Evolutionary conservation across 2,797 vertebrate genomes (phyloP).

Genomic region (Tokudaia muenninki): DNA sequence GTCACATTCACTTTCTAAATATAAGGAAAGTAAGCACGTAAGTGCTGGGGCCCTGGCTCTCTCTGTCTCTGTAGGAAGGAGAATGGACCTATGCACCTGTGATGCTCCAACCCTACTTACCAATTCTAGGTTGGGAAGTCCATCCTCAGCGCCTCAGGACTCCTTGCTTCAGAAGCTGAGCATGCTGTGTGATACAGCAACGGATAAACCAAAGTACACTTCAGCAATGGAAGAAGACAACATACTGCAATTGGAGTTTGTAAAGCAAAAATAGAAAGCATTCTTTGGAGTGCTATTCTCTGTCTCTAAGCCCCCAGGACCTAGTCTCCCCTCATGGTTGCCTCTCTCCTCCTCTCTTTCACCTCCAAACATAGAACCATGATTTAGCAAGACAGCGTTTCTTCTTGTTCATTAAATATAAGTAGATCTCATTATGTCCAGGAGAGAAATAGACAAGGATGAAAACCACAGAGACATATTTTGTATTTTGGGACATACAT

Average conservation of each 20-base stretch:
- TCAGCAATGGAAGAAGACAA: neutral
- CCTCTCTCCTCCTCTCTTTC: neutral
- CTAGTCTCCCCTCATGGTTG: neutral
- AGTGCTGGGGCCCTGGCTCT: neutral
- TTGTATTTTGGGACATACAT: neutral
- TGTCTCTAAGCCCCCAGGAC: too few relatives aligned
- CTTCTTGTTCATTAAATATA: neutral
- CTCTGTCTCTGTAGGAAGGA: too few relatives aligned
- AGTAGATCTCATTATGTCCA: neutral
- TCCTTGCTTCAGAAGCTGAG: neutral
- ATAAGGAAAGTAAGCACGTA: neutral
- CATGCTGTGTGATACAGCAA: neutral
- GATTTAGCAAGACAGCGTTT: neutral
- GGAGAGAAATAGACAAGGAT: neutral
- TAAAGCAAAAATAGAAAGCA: neutral
- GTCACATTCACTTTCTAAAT: neutral
- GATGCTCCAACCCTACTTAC: neutral
- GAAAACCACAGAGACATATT: neutral
- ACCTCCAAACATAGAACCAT: neutral
- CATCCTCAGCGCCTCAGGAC: accelerated
- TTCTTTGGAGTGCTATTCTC: neutral
- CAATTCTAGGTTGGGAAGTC: neutral
- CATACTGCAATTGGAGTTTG: neutral
- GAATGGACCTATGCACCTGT: neutral
- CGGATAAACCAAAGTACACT: neutral